phyloP scores from a whole-genome alignment of 1,140 invertebrate species.

The Asobara japonica region DNA sequence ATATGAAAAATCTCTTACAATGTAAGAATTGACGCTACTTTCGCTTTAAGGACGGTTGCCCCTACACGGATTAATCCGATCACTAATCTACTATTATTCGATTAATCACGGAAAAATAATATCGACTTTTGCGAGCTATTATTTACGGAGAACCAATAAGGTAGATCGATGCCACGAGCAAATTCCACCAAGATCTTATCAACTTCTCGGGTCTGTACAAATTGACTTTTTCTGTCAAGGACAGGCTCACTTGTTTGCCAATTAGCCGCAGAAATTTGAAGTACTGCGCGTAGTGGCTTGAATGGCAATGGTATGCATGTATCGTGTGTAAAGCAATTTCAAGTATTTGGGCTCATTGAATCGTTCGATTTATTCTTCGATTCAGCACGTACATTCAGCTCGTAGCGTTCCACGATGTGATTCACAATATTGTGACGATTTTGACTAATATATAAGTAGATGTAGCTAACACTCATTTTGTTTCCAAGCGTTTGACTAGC shows the following conservation, averaged over 20 bases:
- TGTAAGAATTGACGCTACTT: no score
- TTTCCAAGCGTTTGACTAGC: neutral
- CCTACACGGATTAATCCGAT: no score
- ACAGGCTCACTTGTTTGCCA: neutral
- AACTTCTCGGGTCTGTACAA: no score
- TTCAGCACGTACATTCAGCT: neutral
- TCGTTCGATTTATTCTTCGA: neutral
- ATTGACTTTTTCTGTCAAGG: no score
- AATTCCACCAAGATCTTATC: no score
- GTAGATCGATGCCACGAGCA: no score
- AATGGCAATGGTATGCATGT: neutral
- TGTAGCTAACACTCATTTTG: neutral
- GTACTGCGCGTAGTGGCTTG: neutral
- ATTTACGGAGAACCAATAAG: no score
- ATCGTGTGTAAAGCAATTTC: conserved; percentile 21
- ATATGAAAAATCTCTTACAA: no score
- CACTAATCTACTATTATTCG: no score
- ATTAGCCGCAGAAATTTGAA: neutral
- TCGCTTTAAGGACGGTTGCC: no score
- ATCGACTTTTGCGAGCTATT: no score
- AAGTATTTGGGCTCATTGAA: neutral
- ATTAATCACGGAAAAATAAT: no score
- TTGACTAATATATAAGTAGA: neutral
- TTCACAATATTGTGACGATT: neutral
- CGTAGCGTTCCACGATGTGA: neutral